Base-by-base conservation (phyloP, 2,888 invertebrate species). In the Dynastes tityus region DNA sequence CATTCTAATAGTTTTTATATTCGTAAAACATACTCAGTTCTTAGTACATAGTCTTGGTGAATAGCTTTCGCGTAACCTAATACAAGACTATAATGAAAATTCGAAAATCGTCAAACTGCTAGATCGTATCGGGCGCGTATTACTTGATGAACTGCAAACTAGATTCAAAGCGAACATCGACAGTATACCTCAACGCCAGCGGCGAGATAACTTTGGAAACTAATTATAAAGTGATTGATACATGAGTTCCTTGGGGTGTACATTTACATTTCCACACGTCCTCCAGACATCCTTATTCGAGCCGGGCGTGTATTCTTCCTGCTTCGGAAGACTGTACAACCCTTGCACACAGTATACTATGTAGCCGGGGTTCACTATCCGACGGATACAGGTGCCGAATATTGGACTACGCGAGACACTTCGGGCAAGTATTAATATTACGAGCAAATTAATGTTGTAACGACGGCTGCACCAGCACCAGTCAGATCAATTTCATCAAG, bases 181-280 rank as follows among this genome's bases (percentile, higher is more conserved):
- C 79, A 80, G 81, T 78, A 77, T 1, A 45, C 81, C 80, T 77
- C 67, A 64, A 80, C 82, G 81, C 80, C 79, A 80, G 71, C 80
- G 51, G 77, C 70, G 73, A 76, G 80, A 78, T 73, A 83, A 83
- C 82, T 84, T 82, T 80, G 75, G 79, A 82, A 85, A 84, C 85
- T 84, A 85, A 84, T 85, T 85, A 85, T 79, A 78, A 78, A 75
- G 83, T 84, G 85, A 84, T 84, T 83, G 84, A 84, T 84, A 83
- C 83, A 82, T 80, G 74, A 45, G 77, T 73, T 73, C 73, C 73
- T 63, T 16, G 67, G 79, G 67, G 76, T 73, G 73, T 73, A 73
- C 73, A 73, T 73, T 73, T 73, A 73, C 73, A 73, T 73, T 58
- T 73, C 58, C 58, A 58, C 58, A 40, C 73, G 73, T 73, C 73